phyloP scores from a whole-genome alignment of 92 coral and sea anemone genomes.

The Zoanthus gigantus region DNA sequence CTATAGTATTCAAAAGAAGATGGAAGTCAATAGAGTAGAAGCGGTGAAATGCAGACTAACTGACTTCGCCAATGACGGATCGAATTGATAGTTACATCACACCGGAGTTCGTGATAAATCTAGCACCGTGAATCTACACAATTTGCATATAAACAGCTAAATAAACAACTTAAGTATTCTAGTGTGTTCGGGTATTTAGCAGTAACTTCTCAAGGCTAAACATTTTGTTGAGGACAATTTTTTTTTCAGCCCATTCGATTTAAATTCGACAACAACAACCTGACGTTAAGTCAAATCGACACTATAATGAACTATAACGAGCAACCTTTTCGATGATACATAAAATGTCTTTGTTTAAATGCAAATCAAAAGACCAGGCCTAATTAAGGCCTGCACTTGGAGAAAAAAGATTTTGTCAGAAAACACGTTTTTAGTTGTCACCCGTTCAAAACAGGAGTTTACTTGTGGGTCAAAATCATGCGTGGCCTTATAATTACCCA shows the following conservation, averaged over 20 bases:
- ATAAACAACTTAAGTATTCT: not conserved
- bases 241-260: not conserved
- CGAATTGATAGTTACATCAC: not conserved
- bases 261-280: not conserved
- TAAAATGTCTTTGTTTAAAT: not conserved
- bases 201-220: not conserved
- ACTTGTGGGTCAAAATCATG: conserved; percentile 25
- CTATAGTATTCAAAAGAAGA: not conserved
- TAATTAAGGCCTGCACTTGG: no score
- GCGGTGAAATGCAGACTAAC: not conserved
- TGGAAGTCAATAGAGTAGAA: not conserved
- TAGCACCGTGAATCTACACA: not conserved
- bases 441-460: conserved; percentile 1
- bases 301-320: not conserved
- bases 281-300: not conserved
- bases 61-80: not conserved
- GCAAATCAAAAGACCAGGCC: not conserved
- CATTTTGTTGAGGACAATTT: not conserved
- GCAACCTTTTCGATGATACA: not conserved
- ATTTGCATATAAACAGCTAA: conserved; percentile 19
- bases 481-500: conserved; percentile 27
- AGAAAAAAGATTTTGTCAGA: not conserved
- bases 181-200: not conserved
- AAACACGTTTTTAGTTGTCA: conserved; percentile 5
- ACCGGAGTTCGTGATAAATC: not conserved